A percentile compares a stretch with the other conserved stretches of the same genome.
These are phyloP conservation scores for Tortricodes alternella DNA, from an alignment of 2,888 invertebrate genomes.

Conservation along the genomic window DNA sequence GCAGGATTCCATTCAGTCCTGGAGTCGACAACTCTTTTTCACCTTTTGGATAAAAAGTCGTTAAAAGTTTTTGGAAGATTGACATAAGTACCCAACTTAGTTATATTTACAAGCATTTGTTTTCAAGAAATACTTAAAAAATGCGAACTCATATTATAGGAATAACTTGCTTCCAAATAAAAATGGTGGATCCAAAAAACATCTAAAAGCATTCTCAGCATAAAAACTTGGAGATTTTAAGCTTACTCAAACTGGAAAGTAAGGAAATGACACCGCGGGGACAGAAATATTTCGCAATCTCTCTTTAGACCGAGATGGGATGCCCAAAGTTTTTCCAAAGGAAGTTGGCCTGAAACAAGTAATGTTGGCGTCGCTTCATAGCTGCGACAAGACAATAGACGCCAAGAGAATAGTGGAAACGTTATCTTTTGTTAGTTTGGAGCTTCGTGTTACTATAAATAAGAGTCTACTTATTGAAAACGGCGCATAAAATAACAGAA, in stretches of 20 bases:
- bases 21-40: constrained; percentile 57
- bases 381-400: constrained; percentile 59
- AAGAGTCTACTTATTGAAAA: constrained; percentile 40
- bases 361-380: constrained; percentile 44
- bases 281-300: constrained; percentile 73
- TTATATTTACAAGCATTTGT: neutral
- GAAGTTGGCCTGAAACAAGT: constrained; percentile 56
- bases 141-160: neutral
- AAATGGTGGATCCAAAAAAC: constrained; percentile 35
- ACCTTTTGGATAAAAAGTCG: constrained; percentile 35
- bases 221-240: constrained; percentile 67
- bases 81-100: neutral
- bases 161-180: constrained; percentile 27
- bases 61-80: neutral
- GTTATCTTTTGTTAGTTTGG: constrained; percentile 51
- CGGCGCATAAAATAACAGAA: constrained; percentile 1
- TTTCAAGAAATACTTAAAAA: neutral
- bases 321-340: constrained; percentile 61
- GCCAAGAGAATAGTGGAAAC: constrained; percentile 55
- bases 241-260: constrained; percentile 74
- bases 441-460: constrained; percentile 39
- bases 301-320: constrained; percentile 60
- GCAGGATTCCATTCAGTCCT: constrained; percentile 47
- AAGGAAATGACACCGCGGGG: constrained; percentile 75
- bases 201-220: constrained; percentile 48